A percentile compares a stretch with the other conserved stretches of the same genome.
Evolutionary conservation across 2,888 invertebrate genomes (phyloP).

Genomic region (Sepiola atlantica): DNA sequence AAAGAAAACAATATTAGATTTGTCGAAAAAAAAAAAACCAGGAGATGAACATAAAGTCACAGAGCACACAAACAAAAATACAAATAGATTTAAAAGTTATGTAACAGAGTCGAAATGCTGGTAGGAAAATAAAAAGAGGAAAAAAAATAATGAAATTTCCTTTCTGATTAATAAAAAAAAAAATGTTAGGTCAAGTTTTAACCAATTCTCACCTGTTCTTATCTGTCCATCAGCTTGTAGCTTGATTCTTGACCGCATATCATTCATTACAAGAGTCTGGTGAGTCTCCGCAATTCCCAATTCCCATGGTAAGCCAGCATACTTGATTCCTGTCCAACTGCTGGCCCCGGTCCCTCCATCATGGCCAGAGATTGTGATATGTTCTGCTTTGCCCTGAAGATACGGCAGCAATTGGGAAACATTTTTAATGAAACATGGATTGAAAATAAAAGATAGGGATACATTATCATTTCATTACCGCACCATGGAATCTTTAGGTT

Average conservation of each 20-base stretch:
- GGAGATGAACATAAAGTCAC: too few species aligned
- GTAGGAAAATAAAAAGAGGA: too few species aligned
- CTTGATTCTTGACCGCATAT: conserved; percentile 91
- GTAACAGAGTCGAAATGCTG: too few species aligned
- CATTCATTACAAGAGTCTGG: conserved; percentile 94
- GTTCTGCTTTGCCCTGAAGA: conserved; percentile 93
- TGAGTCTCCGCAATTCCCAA: conserved; percentile 98
- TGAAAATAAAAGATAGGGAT: background rate
- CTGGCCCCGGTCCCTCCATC: conserved; percentile 99
- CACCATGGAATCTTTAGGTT: background rate
- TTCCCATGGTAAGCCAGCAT: conserved; percentile 98
- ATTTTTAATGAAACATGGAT: background rate
- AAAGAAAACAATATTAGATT: too few species aligned
- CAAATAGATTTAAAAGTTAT: too few species aligned
- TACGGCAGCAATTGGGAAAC: background rate
- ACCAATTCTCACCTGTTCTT: conserved; percentile 82
- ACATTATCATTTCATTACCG: background rate
- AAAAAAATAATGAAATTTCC: background rate
- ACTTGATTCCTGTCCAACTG: conserved; percentile 98
- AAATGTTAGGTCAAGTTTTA: background rate
- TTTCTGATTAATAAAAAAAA: background rate
- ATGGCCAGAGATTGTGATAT: conserved; percentile 98
- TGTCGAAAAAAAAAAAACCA: too few species aligned
- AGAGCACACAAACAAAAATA: too few species aligned
- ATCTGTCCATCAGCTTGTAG: conserved; percentile 91